A percentile compares a stretch with the other conserved stretches of the same genome.
Evolutionary conservation across 2,888 invertebrate species (phyloP).

Genomic region (Lycaena phlaeas): DNA sequence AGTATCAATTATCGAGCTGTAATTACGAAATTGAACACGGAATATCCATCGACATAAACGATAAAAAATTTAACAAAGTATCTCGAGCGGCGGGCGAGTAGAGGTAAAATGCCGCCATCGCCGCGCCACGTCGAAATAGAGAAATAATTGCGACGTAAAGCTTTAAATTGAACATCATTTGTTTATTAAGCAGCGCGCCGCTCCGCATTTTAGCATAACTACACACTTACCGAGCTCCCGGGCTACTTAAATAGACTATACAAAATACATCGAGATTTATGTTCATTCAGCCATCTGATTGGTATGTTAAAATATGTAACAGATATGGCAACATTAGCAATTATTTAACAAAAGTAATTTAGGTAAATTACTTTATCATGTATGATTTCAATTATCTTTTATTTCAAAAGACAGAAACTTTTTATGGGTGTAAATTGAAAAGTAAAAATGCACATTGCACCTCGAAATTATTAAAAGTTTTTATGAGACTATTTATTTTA

Average conservation of each 20-base stretch:
- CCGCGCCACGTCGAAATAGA: conserved; percentile 49
- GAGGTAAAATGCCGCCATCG: conserved; percentile 45
- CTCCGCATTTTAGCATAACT: conserved; percentile 56
- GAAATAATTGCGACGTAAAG: conserved; percentile 56
- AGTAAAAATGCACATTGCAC: too few relatives aligned
- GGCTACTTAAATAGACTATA: conserved; percentile 9
- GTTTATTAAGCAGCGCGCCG: conserved; percentile 56
- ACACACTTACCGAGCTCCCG: conserved; percentile 18
- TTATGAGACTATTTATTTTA: too few relatives aligned
- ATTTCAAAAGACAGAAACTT: too few relatives aligned
- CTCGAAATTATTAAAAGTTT: too few relatives aligned
- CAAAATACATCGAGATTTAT: conserved; percentile 6
- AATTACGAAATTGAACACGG: background rate
- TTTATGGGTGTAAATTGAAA: too few relatives aligned
- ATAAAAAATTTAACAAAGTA: conserved; percentile 1
- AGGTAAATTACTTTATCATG: too few relatives aligned
- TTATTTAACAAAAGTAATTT: too few relatives aligned
- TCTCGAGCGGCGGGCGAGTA: conserved; percentile 29
- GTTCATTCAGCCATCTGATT: background rate
- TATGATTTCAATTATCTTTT: too few relatives aligned
- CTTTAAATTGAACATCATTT: conserved; percentile 63
- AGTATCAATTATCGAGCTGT: too few relatives aligned
- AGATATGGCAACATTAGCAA: too few relatives aligned
- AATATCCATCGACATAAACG: background rate
- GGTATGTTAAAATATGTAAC: too few relatives aligned